Base-by-base conservation (phyloP, 2,888 invertebrate species). In the Hirtodrosophila confusa region DNA sequence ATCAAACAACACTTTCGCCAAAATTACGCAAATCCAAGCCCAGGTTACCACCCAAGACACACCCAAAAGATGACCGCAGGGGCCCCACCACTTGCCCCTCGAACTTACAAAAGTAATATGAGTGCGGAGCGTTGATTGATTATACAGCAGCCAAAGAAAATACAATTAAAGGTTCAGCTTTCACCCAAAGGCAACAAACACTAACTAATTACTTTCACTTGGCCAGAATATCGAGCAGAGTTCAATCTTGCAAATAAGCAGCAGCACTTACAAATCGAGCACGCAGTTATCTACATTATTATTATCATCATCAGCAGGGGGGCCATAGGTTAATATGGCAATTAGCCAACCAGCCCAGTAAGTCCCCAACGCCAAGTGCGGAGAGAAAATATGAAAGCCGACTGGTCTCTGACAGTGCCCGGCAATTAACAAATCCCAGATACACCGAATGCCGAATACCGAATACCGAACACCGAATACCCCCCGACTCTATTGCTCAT, bases 241-340 rank as follows among this genome's bases (percentile, higher is more conserved):
- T 76, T 77, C 54, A 62, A 61, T 66, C 56, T 70, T 51, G 56
- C 61, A 62, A 64, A 64, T 43, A 51, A 49, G 49, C 40, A 43
- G 27, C 50, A 27, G 48, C 60, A 69, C 57, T 65, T 43, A 75
- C 84, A 75, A 66, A 45, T 70, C 77, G 82, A 63, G 75, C 78
- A 70, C 79, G 63, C 75, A 75, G 56, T 68, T 71, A 62, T 58
- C 68, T 62, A 62, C 55, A 50, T 68, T 50, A 45, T 56, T 51
- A 45, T 33, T 61, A 61, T 58, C 57, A 45, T 44, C 51, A 49
- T 9, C 44, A 45, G 17, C 45, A 51, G 43, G 74, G 69, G 73
- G 80, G 86, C 64, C 66, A 83, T 65, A 80, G 86, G 84, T 86
- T 83, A 80, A 83, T 80, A 78, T 68, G 86, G 84, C 80, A 80